A percentile compares a stretch with the other conserved stretches of the same genome.
Evolutionary conservation across 2,888 invertebrate species (phyloP).

Genomic region (Taenaris catops): DNA sequence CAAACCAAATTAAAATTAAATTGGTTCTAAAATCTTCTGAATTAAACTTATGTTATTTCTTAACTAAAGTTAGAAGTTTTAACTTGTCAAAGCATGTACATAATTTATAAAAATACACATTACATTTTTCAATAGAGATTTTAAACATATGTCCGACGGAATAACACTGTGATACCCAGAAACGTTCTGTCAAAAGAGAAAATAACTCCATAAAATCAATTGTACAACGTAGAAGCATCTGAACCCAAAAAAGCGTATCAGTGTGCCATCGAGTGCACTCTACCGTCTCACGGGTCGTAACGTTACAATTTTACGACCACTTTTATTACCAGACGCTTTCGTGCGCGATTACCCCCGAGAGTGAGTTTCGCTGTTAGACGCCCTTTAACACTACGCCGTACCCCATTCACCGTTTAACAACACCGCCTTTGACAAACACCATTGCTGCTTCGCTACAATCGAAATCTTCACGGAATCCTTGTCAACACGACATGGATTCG

Average conservation of each 20-base stretch:
- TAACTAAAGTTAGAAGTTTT: no score
- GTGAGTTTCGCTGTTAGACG: slow-evolving; percentile 78
- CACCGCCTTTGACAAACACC: slow-evolving; percentile 33
- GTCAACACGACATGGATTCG: slow-evolving; percentile 33
- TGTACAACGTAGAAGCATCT: slow-evolving; percentile 38
- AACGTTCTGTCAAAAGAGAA: slow-evolving; percentile 44
- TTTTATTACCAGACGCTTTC: slow-evolving; percentile 79
- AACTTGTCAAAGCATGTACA: no score
- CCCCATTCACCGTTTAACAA: slow-evolving; percentile 32
- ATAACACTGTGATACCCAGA: slow-evolving; percentile 22
- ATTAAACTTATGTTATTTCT: no score
- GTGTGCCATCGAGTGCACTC: slow-evolving; percentile 72
- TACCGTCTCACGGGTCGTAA: slow-evolving; percentile 69
- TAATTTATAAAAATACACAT: no score
- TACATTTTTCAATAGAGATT: no score
- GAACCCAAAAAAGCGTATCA: slow-evolving; percentile 64
- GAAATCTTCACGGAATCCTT: background rate
- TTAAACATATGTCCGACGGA: no score
- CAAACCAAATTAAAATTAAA: no score
- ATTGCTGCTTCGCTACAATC: slow-evolving; percentile 36
- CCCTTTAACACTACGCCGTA: slow-evolving; percentile 46
- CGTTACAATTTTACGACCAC: slow-evolving; percentile 75
- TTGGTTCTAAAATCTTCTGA: no score
- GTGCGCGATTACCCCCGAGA: slow-evolving; percentile 78
- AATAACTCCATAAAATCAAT: slow-evolving; percentile 55